Evolutionary conservation across 1,140 invertebrate species (phyloP), one percentile per base, ranked within the genome.

Genomic region (Ooceraea biroi): DNA sequence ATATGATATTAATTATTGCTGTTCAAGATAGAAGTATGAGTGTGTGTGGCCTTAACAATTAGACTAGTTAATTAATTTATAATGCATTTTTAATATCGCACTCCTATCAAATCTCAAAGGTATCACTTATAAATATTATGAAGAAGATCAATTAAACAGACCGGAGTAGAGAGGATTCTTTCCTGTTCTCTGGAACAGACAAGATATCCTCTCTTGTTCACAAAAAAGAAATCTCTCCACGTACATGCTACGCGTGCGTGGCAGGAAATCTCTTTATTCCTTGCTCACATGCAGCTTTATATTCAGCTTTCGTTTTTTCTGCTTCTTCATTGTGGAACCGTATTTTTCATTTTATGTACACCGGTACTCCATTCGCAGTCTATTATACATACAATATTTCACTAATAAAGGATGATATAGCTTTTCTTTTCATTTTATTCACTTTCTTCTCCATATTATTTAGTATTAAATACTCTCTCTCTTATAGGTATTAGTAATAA

Each of bases 141-240:
- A 80, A 66, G 52, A 7, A 46, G 66, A 66, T 72, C 57, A 82
- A 82, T 82, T 82, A 82, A 72, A 72, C 52, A 72, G 77, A 44
- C 11, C 30, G 36, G 10, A 57, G 19, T 44, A 10, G 44, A 77
- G 30, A 77, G 19, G 17, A 36, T 44, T 82, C 52, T 82, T 60
- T 82, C 19, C 7, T 36, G 7, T 36, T 7, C 36, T 36, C 2
- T 36, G 36, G 7, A 36, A n/a, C n/a, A n/a, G n/a, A n/a, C n/a
- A n/a, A n/a, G n/a, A 58, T 5, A 17, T 71, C 30, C 57, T 46
- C 65, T 57, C 57, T 25, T 7, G 7, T 7, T 7, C 36, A 36
- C 36, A 74, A 48, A 50, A 52, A 52, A n/a, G n/a, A 36, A 65
- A 77, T 65, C 27, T 52, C 17, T 14, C 14, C n/a, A 30, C 73